phyloP scores from a whole-genome alignment of 2,797 vertebrate species.

The Mionectes olivaceus region DNA sequence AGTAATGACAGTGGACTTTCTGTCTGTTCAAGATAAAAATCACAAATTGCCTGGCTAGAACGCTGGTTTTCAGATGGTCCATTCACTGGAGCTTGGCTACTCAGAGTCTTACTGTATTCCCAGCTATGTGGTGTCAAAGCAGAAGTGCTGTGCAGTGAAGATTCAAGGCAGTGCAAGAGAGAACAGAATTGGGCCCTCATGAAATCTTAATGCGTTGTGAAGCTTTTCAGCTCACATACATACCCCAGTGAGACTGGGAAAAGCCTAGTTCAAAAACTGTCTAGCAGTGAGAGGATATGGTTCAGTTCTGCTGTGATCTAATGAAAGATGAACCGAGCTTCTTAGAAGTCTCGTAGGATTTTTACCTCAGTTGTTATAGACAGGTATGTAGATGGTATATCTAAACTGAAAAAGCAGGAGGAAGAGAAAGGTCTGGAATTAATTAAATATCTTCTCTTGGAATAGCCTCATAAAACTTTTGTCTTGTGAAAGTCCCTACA shows the following conservation, averaged over 20 bases:
- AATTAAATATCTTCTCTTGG: neutral
- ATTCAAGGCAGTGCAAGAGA: constrained; percentile 8
- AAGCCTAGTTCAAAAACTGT: constrained; percentile 53
- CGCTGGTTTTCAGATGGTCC: neutral
- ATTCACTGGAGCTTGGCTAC: neutral
- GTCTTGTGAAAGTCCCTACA: neutral
- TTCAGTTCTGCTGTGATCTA: constrained; percentile 62
- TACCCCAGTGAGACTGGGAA: constrained; percentile 45
- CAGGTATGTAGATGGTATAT: constrained; percentile 25
- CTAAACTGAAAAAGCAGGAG: constrained; percentile 5
- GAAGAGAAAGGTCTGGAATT: neutral
- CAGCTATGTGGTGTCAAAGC: neutral
- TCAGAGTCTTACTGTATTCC: neutral
- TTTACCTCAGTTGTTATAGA: constrained; percentile 30
- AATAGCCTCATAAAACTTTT: constrained; percentile 4
- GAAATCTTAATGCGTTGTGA: constrained; percentile 54
- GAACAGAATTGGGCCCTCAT: constrained; percentile 59
- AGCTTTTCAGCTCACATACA: constrained; percentile 41
- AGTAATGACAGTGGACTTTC: constrained; percentile 23
- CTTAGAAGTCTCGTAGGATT: constrained; percentile 21
- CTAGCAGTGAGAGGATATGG: constrained; percentile 30
- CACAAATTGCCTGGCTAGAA: neutral
- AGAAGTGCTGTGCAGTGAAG: neutral
- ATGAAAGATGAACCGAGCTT: constrained; percentile 60
- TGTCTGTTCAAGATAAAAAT: constrained; percentile 54